These are phyloP conservation scores for Drosophila testacea DNA, from an alignment of 2,888 invertebrate genomes.

Conservation along the genomic window DNA sequence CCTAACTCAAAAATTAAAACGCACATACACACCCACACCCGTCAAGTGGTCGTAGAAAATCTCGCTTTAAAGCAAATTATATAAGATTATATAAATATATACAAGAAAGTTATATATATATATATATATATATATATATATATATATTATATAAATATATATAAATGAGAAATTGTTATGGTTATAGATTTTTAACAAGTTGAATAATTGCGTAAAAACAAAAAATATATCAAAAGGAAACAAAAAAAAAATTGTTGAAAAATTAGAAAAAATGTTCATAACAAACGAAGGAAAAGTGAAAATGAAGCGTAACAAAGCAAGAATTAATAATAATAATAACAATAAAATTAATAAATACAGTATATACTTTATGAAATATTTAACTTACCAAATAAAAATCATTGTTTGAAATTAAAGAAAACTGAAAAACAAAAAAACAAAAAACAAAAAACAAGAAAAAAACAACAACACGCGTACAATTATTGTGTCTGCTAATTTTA, in stretches of 20 bases:
- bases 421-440: constrained; percentile 52
- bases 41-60: constrained; percentile 65
- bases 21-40: constrained; percentile 37
- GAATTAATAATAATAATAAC: constrained; percentile 50
- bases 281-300: constrained; percentile 45
- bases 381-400: constrained; percentile 73
- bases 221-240: constrained; percentile 66
- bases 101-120: constrained; percentile 53
- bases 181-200: constrained; percentile 83
- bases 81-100: constrained; percentile 54
- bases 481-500: constrained; percentile 79
- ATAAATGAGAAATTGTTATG: constrained; percentile 80
- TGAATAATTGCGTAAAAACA: constrained; percentile 82
- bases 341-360: constrained; percentile 66
- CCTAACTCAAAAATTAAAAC: constrained; percentile 23
- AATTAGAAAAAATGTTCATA: constrained; percentile 82
- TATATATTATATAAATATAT: constrained; percentile 49
- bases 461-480: constrained; percentile 40
- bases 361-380: constrained; percentile 81
- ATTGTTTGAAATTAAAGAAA: constrained; percentile 77
- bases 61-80: constrained; percentile 72
- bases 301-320: constrained; percentile 49
- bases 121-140: constrained; percentile 31
- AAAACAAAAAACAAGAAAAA: constrained; percentile 58
- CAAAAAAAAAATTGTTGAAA: constrained; percentile 82